These are phyloP conservation scores for Aegithalos caudatus DNA, from an alignment of 2,113 vertebrate species.

Conservation along the genomic window DNA sequence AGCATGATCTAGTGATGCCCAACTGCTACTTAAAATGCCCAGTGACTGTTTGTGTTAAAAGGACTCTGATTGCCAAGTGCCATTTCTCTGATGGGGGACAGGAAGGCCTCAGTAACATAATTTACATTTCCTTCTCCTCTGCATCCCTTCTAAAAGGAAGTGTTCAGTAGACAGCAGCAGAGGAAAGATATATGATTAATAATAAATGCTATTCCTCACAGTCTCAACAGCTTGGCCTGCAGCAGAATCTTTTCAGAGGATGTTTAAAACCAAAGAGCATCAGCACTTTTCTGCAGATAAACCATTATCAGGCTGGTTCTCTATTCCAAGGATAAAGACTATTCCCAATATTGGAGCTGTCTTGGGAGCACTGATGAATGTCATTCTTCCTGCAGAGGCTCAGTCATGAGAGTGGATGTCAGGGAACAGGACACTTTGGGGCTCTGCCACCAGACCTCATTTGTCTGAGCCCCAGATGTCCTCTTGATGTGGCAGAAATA, in stretches of 20 bases:
- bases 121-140: neutral
- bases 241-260: neutral
- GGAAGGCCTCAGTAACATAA: neutral
- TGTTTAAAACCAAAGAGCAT: neutral
- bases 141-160: neutral
- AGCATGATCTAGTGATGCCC: neutral
- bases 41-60: neutral
- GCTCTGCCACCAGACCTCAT: neutral
- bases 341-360: neutral
- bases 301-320: neutral
- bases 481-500: neutral
- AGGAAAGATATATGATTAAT: neutral
- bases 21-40: neutral
- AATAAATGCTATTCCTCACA: neutral
- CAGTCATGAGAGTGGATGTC: neutral
- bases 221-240: neutral
- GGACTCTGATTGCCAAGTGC: neutral
- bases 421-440: neutral
- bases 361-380: neutral
- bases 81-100: neutral
- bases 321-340: neutral
- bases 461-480: neutral
- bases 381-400: neutral
- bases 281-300: neutral
- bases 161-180: neutral